Base-by-base conservation (phyloP, 2,113 vertebrate genomes). In the Cisticola juncidis region DNA sequence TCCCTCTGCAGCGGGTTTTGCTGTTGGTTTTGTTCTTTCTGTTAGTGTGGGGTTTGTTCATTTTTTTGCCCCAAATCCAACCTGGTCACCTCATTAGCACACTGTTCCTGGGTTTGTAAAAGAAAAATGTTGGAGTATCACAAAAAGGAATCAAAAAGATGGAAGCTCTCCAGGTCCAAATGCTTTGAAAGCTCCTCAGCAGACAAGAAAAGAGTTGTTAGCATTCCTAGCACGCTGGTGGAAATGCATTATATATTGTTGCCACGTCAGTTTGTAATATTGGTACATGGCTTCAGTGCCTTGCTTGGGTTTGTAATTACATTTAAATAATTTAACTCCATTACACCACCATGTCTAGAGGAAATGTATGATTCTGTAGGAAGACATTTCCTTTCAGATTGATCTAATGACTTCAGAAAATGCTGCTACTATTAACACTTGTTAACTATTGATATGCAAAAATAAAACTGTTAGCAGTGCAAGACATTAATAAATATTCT, bases 281-380 rank as follows among this genome's bases (percentile, higher is more conserved):
- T 60, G 76, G 82, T 93, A 81, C 87, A 90, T 57, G 80, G 82
- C 88, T 93, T 80, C 79, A 51, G 88, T 78, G 92, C 85, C 85
- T 95, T 94, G 90, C 93, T 95, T 95, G 92, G 89, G 58, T 95
- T 95, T 95, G 90, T 96, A 97, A 97, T 94, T 96, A 95, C 93
- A 93, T 96, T 96, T 97, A 97, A 96, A 96, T 95, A 93, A 97
- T 97, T 97, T 96, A 96, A 92, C 64, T 95, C 71, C 88, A 78
- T 94, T 95, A 78, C 64, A 78, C 50, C 86, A 53, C 88, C 61
- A 56, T 28, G 80, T 86, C 90, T 96, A 7, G 88, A 88, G 74
- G 71, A 94, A 95, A 95, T 58, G 64, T 69, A 53, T 74, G 86
- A 81, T 94, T 95, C 82, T 78, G 80, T 61, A 84, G 88, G 82